A percentile compares a stretch with the other conserved stretches of the same genome.
Conservation (phyloP, 2,113 vertebrate genomes). For the Boulengeromyrus knoepffleri region DNA sequence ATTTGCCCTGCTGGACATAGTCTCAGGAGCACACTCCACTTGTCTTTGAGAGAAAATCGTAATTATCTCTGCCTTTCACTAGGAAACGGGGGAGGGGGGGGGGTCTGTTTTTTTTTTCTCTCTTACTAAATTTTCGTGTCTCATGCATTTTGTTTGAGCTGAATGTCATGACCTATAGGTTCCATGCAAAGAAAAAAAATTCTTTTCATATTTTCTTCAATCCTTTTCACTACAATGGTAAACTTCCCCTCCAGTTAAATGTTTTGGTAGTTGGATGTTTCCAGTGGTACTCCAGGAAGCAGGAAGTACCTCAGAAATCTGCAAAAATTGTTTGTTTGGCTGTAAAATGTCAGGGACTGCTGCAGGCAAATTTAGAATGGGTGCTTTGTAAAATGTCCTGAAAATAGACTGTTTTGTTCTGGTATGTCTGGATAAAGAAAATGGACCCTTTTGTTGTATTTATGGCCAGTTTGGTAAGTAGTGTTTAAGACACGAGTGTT, state of each 20-base stretch:
- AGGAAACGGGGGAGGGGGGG: too few species aligned
- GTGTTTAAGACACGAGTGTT: not conserved
- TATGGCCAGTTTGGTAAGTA: not conserved
- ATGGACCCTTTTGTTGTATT: not conserved
- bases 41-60: not conserved
- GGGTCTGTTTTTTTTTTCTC: not conserved
- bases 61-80: not conserved
- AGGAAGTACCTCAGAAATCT: not conserved
- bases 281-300: not conserved
- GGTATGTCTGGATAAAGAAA: not conserved
- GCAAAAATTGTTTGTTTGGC: not conserved
- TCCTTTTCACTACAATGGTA: not conserved
- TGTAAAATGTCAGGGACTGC: not conserved
- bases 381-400: not conserved
- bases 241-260: not conserved
- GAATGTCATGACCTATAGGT: not conserved
- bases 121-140: not conserved
- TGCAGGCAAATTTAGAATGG: not conserved
- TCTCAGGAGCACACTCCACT: not conserved
- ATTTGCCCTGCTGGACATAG: conserved; percentile 1
- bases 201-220: not conserved
- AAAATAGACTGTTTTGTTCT: not conserved
- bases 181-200: not conserved
- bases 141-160: not conserved
- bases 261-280: not conserved